Conservation (phyloP, 2,797 vertebrate genomes). For the Sebastiscus tertius region DNA sequence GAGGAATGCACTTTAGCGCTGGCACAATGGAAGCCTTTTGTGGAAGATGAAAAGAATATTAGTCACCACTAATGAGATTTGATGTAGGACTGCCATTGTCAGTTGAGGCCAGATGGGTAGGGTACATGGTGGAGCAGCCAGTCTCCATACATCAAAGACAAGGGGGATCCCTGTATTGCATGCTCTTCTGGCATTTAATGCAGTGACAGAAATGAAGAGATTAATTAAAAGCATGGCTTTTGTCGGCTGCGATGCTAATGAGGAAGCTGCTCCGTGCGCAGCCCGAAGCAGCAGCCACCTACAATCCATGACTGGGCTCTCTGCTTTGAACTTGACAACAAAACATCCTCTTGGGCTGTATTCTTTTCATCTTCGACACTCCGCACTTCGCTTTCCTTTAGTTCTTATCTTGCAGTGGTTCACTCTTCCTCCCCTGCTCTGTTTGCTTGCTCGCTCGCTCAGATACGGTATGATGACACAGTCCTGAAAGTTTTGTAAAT, state of each 20-base stretch:
- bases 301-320: constrained; percentile 31
- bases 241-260: constrained; percentile 50
- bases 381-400: constrained; percentile 14
- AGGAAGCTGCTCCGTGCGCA: constrained; percentile 30
- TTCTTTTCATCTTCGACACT: constrained; percentile 47
- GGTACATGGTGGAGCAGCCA: constrained; percentile 27
- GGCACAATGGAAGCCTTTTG: constrained; percentile 66
- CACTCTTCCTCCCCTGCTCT: constrained; percentile 6
- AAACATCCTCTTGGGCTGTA: constrained; percentile 45
- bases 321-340: constrained; percentile 59
- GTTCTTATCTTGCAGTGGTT: constrained; percentile 16
- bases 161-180: constrained; percentile 26
- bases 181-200: constrained; percentile 46
- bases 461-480: constrained; percentile 49
- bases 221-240: constrained; percentile 57
- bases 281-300: constrained; percentile 46
- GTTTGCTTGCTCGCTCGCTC: constrained; percentile 5
- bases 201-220: constrained; percentile 48
- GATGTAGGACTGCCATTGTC: constrained; percentile 64
- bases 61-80: constrained; percentile 73
- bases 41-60: constrained; percentile 77
- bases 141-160: constrained; percentile 54
- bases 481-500: constrained; percentile 47
- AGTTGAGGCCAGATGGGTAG: constrained; percentile 46
- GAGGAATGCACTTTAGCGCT: constrained; percentile 67